Evolutionary conservation across 2,888 invertebrate genomes (phyloP), one percentile per base, ranked within the genome.

Genomic region (Apotomis capreana): DNA sequence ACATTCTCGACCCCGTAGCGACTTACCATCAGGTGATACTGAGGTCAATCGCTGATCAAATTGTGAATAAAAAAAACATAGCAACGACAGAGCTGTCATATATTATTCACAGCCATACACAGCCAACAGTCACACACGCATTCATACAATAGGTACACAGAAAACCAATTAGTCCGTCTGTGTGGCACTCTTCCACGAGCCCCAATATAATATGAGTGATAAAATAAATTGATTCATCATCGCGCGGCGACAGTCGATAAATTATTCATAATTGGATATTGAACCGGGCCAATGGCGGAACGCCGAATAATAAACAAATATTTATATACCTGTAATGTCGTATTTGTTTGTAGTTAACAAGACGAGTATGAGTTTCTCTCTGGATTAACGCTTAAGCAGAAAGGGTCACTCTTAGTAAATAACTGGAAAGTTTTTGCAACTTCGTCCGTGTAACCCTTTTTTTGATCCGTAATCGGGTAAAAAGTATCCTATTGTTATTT

Each of bases 231-330:
- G 65, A 65, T 65, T 69, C 55, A 69, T 55, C 61, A 62, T 9
- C 46, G 37, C 54, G 36, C 46, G 61, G 10, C 55, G 55, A 62
- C 46, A 51, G 49, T 46, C 65, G 9, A 69, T 69, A 57, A 69
- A 63, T 69, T 63, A 69, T 62, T 69, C 62, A 69, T 69, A 69
- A 63, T 69, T 63, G 62, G 62, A 63, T 57, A 62, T 57, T 57
- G 55, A 62, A 62, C 62, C 69, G 37, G 59, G 57, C 40, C 49
- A 69, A 69, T 63, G 63, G 15, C 57, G 55, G 15, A 55, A 37
- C 49, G 55, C 49, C 9, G 55, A 62, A 62, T 69, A 62, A 49
- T 44, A 13, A 40, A 57, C 15, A 51, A 57, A 57, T 57, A 46
- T 36, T 37, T 57, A 10, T 54, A 51, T 13, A 51, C 36, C 12